Base-by-base conservation (phyloP, 1,140 invertebrate species). In the Scaptomyza hsui region DNA sequence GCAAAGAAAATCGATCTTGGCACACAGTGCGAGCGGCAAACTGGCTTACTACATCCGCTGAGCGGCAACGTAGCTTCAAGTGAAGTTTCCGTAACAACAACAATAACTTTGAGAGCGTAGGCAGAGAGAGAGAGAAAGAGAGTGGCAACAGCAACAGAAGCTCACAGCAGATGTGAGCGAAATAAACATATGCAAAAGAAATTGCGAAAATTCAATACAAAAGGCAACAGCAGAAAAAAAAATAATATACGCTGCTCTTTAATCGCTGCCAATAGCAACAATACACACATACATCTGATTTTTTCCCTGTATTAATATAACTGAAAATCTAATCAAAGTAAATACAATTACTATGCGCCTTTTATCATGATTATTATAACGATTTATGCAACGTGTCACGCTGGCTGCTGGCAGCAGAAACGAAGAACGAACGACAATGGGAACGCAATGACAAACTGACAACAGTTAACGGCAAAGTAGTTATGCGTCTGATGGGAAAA, bases 331-430 rank as follows among this genome's bases (percentile, higher is more conserved):
- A 86, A 80, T 85, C 81, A 79, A 75, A 64, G 39, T 21, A 47
- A 61, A 29, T 62, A 65, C 21, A 61, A 35, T 16, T 63, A 49
- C 32, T 60, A 78, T 56, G 41, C 37, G 42, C 16, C 19, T 70
- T 81, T 77, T 82, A 81, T 82, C 78, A 69, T 67, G 65, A 78
- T 74, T 82, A 86, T 72, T 67, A 72, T 72, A 78, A 78, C 61
- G 83, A 88, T 82, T 82, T 79, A 75, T 65, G 82, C 82, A 78
- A 88, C 82, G 82, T 88, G 82, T 79, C 82, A 74, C 60, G 42
- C 59, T 71, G 72, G 39, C 67, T 51, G 67, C 53, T 53, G 60
- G 10, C 57, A 64, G 41, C 32, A 26, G 39, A 49, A 60, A 37
- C 29, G 16, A 56, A 49, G 62, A 59, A 72, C 42, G 49, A 68